These are phyloP conservation scores for Bombus vancouverensis DNA, from an alignment of 1,140 invertebrate species.

Conservation along the genomic window DNA sequence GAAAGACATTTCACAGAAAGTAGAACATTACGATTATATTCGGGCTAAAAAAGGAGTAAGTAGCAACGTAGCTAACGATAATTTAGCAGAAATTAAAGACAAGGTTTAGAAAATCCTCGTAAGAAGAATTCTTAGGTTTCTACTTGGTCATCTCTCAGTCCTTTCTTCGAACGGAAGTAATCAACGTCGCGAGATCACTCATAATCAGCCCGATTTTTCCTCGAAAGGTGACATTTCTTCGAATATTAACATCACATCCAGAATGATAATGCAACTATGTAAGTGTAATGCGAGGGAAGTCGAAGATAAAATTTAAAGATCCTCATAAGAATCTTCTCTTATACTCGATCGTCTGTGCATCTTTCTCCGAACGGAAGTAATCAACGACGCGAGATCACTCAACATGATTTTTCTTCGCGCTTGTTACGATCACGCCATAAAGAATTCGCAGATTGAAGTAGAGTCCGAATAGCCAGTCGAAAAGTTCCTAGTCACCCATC, in stretches of 20 bases:
- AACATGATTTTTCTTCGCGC: conserved; percentile 23
- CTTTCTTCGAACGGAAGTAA: conserved; percentile 14
- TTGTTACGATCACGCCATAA: not conserved
- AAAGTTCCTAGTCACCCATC: conserved; percentile 36
- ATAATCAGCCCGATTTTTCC: conserved; percentile 10
- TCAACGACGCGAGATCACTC: not conserved
- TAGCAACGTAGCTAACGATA: not conserved
- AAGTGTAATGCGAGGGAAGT: not conserved
- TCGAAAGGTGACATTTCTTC: not conserved
- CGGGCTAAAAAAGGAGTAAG: not conserved
- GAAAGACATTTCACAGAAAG: not conserved
- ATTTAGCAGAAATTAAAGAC: not conserved
- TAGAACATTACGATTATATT: not conserved
- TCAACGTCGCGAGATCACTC: conserved; percentile 1
- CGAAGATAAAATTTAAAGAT: not conserved
- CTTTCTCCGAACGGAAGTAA: not conserved
- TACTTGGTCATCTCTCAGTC: not conserved
- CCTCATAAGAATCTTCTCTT: no score
- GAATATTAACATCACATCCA: not conserved
- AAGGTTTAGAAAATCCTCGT: not conserved
- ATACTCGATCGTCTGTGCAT: no score
- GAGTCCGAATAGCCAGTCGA: not conserved
- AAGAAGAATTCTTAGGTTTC: not conserved
- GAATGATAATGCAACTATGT: not conserved
- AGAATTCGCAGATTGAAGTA: not conserved